phyloP scores from a whole-genome alignment of 2,113 vertebrate genomes.

The Sylvietta virens region DNA sequence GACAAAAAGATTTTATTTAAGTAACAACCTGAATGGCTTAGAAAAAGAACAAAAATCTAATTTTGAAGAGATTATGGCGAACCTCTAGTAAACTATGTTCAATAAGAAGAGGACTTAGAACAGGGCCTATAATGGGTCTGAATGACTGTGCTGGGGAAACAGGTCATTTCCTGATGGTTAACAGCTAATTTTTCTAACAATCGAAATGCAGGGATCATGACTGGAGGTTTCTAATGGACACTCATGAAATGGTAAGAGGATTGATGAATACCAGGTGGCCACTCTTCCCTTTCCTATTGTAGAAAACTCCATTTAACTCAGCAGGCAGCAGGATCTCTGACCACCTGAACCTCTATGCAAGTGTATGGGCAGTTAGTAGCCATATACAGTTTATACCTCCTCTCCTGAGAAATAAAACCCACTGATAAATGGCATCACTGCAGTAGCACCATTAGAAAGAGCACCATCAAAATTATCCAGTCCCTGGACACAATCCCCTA shows the following conservation, averaged over 20 bases:
- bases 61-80: constrained; percentile 78
- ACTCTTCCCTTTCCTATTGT: constrained; percentile 18
- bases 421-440: neutral
- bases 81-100: constrained; percentile 72
- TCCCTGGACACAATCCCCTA: neutral
- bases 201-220: neutral
- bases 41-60: constrained; percentile 66
- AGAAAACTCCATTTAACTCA: neutral
- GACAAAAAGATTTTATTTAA: neutral
- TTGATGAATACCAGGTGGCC: constrained; percentile 67
- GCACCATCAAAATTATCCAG: neutral
- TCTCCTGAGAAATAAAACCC: neutral
- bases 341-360: neutral
- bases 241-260: neutral
- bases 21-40: neutral
- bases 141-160: constrained; percentile 47
- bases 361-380: neutral
- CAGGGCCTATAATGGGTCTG: constrained; percentile 55
- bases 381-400: neutral
- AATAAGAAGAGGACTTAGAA: constrained; percentile 71
- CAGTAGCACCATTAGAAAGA: neutral
- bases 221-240: constrained; percentile 21
- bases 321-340: neutral
- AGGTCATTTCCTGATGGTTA: constrained; percentile 75
- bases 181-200: constrained; percentile 45